Base-by-base conservation (phyloP, 2,113 vertebrate species). In the Tupaia chinensis region DNA sequence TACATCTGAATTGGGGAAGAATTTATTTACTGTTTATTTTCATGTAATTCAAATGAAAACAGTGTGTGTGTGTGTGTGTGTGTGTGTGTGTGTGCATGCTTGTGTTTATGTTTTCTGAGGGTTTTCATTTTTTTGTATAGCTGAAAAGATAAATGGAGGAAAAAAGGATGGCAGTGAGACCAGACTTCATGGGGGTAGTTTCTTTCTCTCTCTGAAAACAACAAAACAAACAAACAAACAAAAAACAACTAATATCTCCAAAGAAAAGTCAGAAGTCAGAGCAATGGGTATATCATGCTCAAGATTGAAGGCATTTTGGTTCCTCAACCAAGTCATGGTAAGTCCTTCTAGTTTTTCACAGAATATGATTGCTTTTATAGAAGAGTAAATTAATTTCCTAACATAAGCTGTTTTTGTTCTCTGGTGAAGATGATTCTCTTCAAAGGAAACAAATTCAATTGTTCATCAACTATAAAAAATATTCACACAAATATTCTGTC, bases 361-460 rank as follows among this genome's bases (percentile, higher is more conserved):
- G 60, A 81, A 76, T 63, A 82, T 87, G 69, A 96, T 95, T 90
- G 58, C 85, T 95, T 74, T 93, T 94, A 44, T 61, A 25, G 29
- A 95, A 97, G 97, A 94, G 27, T 23, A 63, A 96, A 96, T 74
- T 27, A 89, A 84, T 89, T 97, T 97, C 56, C 88, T 5, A 29
- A 44, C 20, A 25, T 87, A 90, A 83, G 73, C 16, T 93, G 56
- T 25, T 82, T 79, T 96, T 65, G 32, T 93, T 65, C 65, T 94
- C 16, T 78, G 20, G 66, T 94, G 11, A 91, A 65, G 70, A 90
- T 84, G 17, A 77, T 77, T 84, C 13, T 76, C 20, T 65, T 93
- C 60, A 25, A 92, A 93, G 70, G 82, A 94, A 97, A 88, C 85
- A 87, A 97, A 83, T 90, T 80, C 74, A 97, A 95, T 96, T 98